Conservation (phyloP, 1,140 invertebrate species). For the Dryas iulia region DNA sequence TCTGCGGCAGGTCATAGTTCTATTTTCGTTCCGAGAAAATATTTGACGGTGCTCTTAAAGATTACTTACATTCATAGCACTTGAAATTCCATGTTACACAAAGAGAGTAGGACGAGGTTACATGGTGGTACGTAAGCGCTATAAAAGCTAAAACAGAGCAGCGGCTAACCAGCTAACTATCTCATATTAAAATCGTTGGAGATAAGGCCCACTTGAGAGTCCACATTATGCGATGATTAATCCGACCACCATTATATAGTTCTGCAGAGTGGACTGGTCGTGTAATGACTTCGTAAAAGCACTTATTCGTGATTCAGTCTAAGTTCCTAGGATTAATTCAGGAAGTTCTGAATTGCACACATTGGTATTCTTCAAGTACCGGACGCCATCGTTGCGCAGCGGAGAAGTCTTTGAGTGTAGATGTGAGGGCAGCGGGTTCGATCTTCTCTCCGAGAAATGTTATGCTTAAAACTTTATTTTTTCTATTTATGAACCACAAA, state of each 20-base stretch:
- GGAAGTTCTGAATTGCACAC: not conserved
- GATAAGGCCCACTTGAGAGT: not conserved
- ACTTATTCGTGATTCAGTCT: slow-evolving; percentile 1
- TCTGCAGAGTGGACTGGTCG: not conserved
- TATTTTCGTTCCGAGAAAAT: not conserved
- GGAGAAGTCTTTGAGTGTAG: not conserved
- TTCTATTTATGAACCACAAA: too few species aligned
- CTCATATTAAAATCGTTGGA: too few species aligned
- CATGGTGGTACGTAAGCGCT: not conserved
- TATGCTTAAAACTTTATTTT: too few species aligned
- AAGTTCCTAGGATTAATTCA: not conserved
- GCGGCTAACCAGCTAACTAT: not conserved
- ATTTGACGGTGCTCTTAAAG: not conserved
- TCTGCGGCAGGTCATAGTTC: not conserved
- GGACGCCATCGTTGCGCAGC: not conserved
- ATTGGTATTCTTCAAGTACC: not conserved
- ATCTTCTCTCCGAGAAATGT: too few species aligned
- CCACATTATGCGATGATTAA: not conserved
- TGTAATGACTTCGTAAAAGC: not conserved
- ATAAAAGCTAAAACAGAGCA: not conserved
- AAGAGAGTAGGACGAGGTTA: slow-evolving; percentile 1
- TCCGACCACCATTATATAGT: not conserved
- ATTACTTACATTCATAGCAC: slow-evolving; percentile 2
- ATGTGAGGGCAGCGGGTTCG: not conserved
- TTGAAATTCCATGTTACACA: not conserved